These are phyloP conservation scores for Mixornis gularis DNA, from an alignment of 2,113 vertebrate genomes.

Conservation along the genomic window DNA sequence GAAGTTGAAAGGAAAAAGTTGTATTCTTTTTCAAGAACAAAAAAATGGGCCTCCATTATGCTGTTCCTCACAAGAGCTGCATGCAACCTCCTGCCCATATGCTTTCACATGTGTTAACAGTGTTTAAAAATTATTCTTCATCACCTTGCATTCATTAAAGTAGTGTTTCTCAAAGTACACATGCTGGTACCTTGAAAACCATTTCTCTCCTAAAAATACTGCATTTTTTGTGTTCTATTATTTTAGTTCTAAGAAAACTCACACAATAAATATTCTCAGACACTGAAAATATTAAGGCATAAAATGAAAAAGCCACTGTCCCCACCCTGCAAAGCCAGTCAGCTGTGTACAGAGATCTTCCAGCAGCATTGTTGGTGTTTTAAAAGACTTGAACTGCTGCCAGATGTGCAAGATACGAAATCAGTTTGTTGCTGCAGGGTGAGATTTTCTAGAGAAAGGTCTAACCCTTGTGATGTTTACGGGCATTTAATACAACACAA, in stretches of 20 bases:
- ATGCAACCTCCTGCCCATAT: neutral
- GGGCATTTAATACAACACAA: neutral
- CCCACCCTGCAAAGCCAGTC: neutral
- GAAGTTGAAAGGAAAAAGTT: neutral
- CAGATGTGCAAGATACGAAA: neutral
- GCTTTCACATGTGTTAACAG: neutral
- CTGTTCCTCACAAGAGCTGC: neutral
- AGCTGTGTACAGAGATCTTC: neutral
- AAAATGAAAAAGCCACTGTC: neutral
- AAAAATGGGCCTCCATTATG: neutral
- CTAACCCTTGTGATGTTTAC: neutral
- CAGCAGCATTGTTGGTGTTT: neutral
- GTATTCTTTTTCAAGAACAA: neutral
- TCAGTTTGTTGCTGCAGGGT: neutral
- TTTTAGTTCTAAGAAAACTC: neutral
- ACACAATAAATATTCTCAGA: neutral
- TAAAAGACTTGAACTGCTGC: neutral
- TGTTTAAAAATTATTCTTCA: neutral
- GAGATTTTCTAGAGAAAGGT: neutral
- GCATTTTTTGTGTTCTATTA: neutral
- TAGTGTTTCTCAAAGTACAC: neutral
- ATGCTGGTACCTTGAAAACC: neutral
- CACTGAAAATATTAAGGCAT: neutral
- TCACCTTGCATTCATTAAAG: neutral
- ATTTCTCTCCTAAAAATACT: neutral